These are phyloP conservation scores for Holacanthus passer DNA, from an alignment of 2,113 vertebrate species.

Conservation along the genomic window DNA sequence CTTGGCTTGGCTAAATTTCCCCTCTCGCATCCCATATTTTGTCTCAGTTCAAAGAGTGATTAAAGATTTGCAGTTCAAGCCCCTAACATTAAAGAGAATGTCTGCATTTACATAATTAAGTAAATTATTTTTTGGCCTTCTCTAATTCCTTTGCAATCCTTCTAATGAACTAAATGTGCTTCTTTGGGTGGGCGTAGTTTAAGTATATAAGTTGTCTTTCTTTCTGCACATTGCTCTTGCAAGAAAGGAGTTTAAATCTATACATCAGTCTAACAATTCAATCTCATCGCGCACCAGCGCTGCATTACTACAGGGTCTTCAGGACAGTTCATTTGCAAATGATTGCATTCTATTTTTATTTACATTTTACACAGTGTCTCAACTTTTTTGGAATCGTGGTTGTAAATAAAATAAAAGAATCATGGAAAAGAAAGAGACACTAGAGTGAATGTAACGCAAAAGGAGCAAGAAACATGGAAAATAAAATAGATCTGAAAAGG, in stretches of 20 bases:
- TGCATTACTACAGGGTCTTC: no score
- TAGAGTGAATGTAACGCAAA: not conserved
- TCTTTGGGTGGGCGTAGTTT: not conserved
- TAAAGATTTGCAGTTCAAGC: not conserved
- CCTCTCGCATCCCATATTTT: not conserved
- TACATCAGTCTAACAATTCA: not conserved
- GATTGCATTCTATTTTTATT: no score
- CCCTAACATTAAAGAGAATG: not conserved
- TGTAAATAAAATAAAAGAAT: no score
- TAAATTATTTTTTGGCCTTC: not conserved
- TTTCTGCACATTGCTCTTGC: not conserved
- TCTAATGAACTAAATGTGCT: not conserved
- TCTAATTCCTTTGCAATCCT: not conserved
- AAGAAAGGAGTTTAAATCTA: not conserved
- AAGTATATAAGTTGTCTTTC: no score
- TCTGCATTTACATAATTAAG: not conserved
- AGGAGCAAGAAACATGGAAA: not conserved
- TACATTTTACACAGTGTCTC: no score
- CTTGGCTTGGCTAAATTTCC: not conserved
- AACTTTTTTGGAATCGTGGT: no score
- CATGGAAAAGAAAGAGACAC: constrained; percentile 1
- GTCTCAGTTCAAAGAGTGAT: not conserved
- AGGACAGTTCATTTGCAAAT: no score
- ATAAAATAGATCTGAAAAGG: constrained; percentile 18
- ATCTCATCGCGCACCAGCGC: no score